These are phyloP conservation scores for Mustela nigripes DNA, from an alignment of 2,113 vertebrate species.

Conservation along the genomic window DNA sequence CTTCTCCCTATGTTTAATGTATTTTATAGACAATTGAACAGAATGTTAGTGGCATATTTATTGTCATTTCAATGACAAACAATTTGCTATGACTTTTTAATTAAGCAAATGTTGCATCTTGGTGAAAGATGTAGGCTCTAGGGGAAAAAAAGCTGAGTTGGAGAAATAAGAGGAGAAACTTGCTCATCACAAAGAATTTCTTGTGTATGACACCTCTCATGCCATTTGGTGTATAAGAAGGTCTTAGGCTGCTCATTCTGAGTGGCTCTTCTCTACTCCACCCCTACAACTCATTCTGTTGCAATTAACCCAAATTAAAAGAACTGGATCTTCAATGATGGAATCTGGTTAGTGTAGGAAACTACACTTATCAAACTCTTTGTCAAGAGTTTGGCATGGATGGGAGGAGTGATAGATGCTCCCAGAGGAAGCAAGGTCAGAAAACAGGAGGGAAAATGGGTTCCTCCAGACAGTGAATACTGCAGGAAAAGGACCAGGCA, in stretches of 20 bases:
- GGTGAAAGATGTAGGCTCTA: neutral
- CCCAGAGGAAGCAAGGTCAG: neutral
- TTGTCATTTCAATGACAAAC: conserved; percentile 39
- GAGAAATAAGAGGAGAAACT: neutral
- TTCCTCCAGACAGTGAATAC: neutral
- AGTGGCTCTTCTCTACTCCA: neutral
- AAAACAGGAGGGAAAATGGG: neutral
- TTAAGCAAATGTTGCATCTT: conserved; percentile 50
- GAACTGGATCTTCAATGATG: neutral
- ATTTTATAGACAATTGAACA: conserved; percentile 36
- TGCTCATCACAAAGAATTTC: neutral
- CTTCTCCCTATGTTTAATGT: neutral
- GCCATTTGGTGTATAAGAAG: neutral
- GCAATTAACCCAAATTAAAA: neutral
- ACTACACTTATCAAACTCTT: too few species aligned
- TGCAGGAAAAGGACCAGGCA: neutral
- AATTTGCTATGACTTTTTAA: conserved; percentile 56
- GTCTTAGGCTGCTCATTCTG: neutral
- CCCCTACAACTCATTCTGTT: neutral
- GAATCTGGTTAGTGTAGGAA: neutral
- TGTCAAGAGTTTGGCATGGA: too few species aligned
- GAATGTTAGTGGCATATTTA: conserved; percentile 28
- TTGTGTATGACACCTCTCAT: neutral
- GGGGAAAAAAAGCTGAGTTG: neutral
- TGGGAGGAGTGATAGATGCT: neutral